phyloP scores from a whole-genome alignment of 1,140 invertebrate genomes.

The Drosophila orena region DNA sequence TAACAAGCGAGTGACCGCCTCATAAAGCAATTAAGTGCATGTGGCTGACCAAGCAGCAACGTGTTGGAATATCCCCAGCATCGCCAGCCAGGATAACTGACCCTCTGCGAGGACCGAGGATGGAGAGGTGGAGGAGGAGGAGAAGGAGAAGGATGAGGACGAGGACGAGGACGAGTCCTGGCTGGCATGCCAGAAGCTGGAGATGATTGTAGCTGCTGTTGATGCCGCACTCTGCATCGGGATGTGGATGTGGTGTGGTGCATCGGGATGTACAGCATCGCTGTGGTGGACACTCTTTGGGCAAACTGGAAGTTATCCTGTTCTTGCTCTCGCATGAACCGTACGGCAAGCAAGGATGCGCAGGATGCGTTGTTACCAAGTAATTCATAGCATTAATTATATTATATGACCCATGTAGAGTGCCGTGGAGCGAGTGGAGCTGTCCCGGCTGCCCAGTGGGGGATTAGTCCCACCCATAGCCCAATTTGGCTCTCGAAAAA shows the following conservation, averaged over 20 bases:
- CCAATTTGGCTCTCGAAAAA: too few relatives aligned
- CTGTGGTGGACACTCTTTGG: neutral
- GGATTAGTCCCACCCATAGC: too few relatives aligned
- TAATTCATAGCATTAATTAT: constrained; percentile 81
- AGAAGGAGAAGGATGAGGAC: too few relatives aligned
- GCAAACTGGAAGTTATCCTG: neutral
- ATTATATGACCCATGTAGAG: constrained; percentile 58
- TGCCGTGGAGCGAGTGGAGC: neutral
- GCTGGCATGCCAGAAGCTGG: neutral
- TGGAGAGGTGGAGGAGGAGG: too few relatives aligned
- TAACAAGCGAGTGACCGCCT: constrained; percentile 80
- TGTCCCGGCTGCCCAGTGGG: too few relatives aligned
- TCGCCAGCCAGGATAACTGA: constrained; percentile 28
- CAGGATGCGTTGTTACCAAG: constrained; percentile 49
- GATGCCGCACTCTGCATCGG: neutral
- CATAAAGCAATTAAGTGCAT: constrained; percentile 83
- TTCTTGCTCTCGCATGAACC: constrained; percentile 2
- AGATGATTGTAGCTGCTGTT: neutral
- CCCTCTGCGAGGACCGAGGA: constrained; percentile 10
- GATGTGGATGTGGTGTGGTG: neutral
- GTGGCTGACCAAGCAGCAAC: constrained; percentile 81
- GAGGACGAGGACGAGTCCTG: neutral
- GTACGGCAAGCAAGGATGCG: neutral
- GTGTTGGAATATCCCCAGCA: constrained; percentile 66
- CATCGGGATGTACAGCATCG: neutral